Evolutionary conservation across 1,140 invertebrate species (phyloP), one percentile per base, ranked within the genome.

Genomic region (Rhagoletis zephyria): DNA sequence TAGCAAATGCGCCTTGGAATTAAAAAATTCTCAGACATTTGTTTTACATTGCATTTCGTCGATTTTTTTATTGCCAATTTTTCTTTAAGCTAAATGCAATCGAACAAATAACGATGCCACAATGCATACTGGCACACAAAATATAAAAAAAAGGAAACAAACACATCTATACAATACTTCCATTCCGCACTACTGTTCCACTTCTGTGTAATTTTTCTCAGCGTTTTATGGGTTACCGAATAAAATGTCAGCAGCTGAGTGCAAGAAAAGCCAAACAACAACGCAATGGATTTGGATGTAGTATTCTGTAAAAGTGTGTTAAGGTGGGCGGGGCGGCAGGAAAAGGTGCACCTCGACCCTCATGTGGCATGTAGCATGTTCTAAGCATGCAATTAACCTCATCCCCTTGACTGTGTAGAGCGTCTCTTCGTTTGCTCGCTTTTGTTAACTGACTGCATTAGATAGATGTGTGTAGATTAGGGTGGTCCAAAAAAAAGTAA

Each of bases 211-310:
- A 30, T 56, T 81, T 81, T 30, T 51, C 48, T 81, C 3, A n/a
- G 45, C 10, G 56, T 30, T 81, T 81, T 81, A 81, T 81, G 74
- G 74, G 5, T 81, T 81, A 51, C 48, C 64, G 6, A 67, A 30
- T 67, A 67, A 81, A 56, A 81, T 81, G 48, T 59, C 48, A 56
- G 56, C 45, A 81, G 45, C 7, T 48, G 74, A 56, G 74, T n/a
- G 45, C n/a, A 59, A 0, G 19, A 19, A 56, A 81, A 10, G 7
- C 48, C 51, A 59, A 56, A 48, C 42, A 74, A 3, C n/a, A 81
- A 10, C 64, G 1, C 30, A 30, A 6, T 67, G 19, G 16, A 4
- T 40, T 67, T 6, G 3, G 16, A 3, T 67, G 64, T 7, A 65
- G 19, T 65, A 56, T 56, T 56, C 14, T 45, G 30, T 30, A 30